Base-by-base conservation (phyloP, 2,113 vertebrate genomes). In the Colossoma macropomum region DNA sequence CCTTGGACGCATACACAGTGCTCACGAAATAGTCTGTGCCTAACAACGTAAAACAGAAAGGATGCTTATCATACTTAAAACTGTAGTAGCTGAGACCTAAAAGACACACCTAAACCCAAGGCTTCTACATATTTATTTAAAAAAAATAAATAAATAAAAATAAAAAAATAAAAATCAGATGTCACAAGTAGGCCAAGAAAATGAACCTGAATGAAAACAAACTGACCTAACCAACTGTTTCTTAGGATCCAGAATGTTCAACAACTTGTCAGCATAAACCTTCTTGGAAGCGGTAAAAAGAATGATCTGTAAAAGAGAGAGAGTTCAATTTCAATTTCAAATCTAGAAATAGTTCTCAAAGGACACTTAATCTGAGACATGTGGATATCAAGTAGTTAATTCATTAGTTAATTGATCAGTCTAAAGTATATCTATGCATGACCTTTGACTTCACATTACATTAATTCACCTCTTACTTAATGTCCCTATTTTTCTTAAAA, bases 201-300 rank as follows among this genome's bases (percentile, higher is more conserved):
- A 7, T 38, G 3, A 38, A 38, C 5, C 10, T 27, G 12, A 50
- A 16, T 52, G 17, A 30, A 56, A 74, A 48, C 7, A 12, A 65
- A 27, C 90, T 89, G 95, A 99, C 98, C 98, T 97, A 91, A 99
- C 98, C 90, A 99, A 95, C 85, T 98, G 97, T 93, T 99, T 99
- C 93, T 98, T 99, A 88, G 98, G 97, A 91, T 99, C 98, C 95
- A 99, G 93, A 90, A 99, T 99, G 93, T 99, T 99, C 90, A 99
- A 93, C 89, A 99, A 91, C 94, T 99, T 99, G 95, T 99, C 98
- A 91, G 98, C 98, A 92, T 99, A 99, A 85, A 99, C 98, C 93
- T 99, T 99, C 95, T 99, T 99, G 92, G 98, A 99, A 90, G 98
- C 98, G 89, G 98, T 99, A 89, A 99, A 99, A 91, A 99, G 97